Base-by-base conservation (phyloP, 2,113 vertebrate species). In the Coregonus clupeaformis region DNA sequence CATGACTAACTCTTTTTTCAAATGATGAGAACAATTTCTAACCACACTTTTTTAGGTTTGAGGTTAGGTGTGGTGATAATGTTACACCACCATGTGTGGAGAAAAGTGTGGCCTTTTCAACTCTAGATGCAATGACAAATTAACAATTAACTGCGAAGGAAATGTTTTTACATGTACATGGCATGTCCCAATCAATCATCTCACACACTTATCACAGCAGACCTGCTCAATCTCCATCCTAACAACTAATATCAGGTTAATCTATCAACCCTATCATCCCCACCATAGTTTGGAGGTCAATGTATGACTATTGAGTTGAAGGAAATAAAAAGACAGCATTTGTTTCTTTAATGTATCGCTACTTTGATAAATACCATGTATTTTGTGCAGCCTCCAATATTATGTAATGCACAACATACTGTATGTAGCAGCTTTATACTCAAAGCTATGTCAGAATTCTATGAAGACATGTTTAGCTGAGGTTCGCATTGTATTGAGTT, bases 1-100 rank as follows among this genome's bases (percentile, higher is more conserved):
- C 90, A 91, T 91, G 91, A 68, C 77, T 83, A 79, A 72, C 78
- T 80, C 52, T 32, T 22, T 32, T 22, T 69, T 32, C 73, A 71
- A 69, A 1, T 11, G 36, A 12, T 11, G 36, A 42, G 36, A 42
- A 11, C 6, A 1, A 42, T 42, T 12, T 42, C 0, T 42, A 42
- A 42, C 36, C 36, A 42, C 36, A 12, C 9, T 12, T 42, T 22
- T 42, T 60, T 36, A 27, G 7, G 57, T 60, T 60, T 60, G 57
- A 60, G 57, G 57, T 22, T 69, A 68, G 30, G 42, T 72, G 68
- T 79, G 80, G 79, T 86, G 55, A 72, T 47, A 1, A 71, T 63
- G 3, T 55, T 45, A 36, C 42, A 68, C 5, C 24, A 42, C 6
- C n/a, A 32, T 2, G 47, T 13, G 24, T 25, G 59, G 14, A 65